phyloP scores from a whole-genome alignment of 2,888 invertebrate species.

The Caenorhabditis sinica region DNA sequence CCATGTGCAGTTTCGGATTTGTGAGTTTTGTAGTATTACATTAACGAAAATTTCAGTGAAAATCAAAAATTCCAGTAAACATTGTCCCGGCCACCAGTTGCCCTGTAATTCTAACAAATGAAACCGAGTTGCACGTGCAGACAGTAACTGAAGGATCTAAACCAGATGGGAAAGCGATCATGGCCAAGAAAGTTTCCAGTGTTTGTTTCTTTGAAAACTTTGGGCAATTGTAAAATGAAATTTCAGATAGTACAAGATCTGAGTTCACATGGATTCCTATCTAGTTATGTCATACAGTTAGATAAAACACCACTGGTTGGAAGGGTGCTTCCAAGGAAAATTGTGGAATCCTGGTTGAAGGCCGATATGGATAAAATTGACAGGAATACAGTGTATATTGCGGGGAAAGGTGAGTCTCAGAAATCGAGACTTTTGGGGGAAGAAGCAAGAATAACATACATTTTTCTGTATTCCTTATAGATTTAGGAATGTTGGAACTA shows the following conservation, averaged over 20 bases:
- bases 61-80: constrained; percentile 58
- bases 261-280: constrained; percentile 48
- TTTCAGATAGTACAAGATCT: constrained; percentile 59
- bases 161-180: constrained; percentile 42
- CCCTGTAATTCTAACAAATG: constrained; percentile 67
- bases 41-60: not conserved
- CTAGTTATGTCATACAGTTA: constrained; percentile 55
- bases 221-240: no score
- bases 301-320: constrained; percentile 29
- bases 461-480: no score
- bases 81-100: constrained; percentile 68
- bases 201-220: constrained; percentile 15
- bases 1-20: constrained; percentile 71
- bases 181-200: constrained; percentile 53
- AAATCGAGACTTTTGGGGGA: not conserved
- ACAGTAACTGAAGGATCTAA: constrained; percentile 57
- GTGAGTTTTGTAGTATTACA: constrained; percentile 57
- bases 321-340: constrained; percentile 58
- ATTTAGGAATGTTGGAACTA: no score
- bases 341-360: constrained; percentile 61
- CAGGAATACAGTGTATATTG: constrained; percentile 51
- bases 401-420: constrained; percentile 40
- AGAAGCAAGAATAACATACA: not conserved
- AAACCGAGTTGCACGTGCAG: constrained; percentile 73
- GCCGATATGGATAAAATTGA: constrained; percentile 42